phyloP scores from a whole-genome alignment of 2,888 invertebrate species.

The Cerastis leucographa region DNA sequence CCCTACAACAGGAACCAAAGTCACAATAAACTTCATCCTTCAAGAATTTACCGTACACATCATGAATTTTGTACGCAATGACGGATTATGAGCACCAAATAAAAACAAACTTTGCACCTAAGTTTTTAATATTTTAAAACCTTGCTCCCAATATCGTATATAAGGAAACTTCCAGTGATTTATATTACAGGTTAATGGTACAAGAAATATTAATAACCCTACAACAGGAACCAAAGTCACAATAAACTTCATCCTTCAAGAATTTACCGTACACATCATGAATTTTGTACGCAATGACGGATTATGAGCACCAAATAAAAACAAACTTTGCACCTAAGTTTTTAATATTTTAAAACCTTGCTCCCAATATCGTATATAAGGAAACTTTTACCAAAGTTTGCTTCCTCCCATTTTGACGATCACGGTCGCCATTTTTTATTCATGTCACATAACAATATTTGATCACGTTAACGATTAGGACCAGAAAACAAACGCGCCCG shows the following conservation, averaged over 20 bases:
- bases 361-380: constrained; percentile 16
- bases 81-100: constrained; percentile 23
- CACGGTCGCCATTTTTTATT: constrained; percentile 53
- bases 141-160: constrained; percentile 19
- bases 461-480: constrained; percentile 60
- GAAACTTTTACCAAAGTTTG: constrained; percentile 40
- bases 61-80: constrained; percentile 28
- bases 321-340: constrained; percentile 26
- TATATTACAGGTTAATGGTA: not conserved
- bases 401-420: constrained; percentile 30
- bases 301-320: constrained; percentile 18
- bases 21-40: constrained; percentile 3
- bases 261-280: constrained; percentile 6
- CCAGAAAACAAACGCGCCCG: constrained; percentile 52
- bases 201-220: not conserved
- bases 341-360: constrained; percentile 52
- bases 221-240: not conserved
- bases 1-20: not conserved
- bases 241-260: constrained; percentile 1
- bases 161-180: constrained; percentile 42
- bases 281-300: constrained; percentile 30
- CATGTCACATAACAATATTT: constrained; percentile 60
- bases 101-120: constrained; percentile 22
- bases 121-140: constrained; percentile 52
- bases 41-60: not conserved